Evolutionary conservation across 1,140 invertebrate genomes (phyloP).

Genomic region (Drosophila truncata): DNA sequence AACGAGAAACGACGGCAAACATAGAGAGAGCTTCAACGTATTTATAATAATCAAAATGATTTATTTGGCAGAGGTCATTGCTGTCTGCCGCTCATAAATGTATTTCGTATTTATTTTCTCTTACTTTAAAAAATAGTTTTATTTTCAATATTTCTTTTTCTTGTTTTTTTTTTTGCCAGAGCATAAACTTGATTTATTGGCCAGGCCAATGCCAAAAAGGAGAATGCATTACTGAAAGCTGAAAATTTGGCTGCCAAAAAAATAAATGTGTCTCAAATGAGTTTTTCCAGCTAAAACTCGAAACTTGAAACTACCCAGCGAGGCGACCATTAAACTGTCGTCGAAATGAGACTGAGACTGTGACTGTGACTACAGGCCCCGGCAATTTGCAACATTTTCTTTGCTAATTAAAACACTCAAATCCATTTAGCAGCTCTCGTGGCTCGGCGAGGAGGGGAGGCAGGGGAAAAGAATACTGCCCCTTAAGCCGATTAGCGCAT

Average conservation of each 20-base stretch:
- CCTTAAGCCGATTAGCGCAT: slow-evolving; percentile 63
- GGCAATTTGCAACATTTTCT: slow-evolving; percentile 69
- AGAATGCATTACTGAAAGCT: slow-evolving; percentile 54
- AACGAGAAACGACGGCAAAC: slow-evolving; percentile 38
- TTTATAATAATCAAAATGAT: slow-evolving; percentile 81
- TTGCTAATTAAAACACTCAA: slow-evolving; percentile 77
- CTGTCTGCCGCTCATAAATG: slow-evolving; percentile 61
- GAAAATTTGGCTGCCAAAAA: slow-evolving; percentile 47
- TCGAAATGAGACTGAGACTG: slow-evolving; percentile 25
- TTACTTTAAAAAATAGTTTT: slow-evolving; percentile 35
- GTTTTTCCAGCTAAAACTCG: slow-evolving; percentile 37
- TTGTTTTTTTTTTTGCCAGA: slow-evolving; percentile 13
- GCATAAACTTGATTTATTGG: slow-evolving; percentile 78
- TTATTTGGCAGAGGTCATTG: slow-evolving; percentile 72
- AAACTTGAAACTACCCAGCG: slow-evolving; percentile 47
- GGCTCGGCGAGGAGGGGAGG: not conserved
- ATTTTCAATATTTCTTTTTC: not conserved
- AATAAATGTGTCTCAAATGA: slow-evolving; percentile 33
- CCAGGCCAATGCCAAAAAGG: slow-evolving; percentile 67
- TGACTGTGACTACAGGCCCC: slow-evolving; percentile 18
- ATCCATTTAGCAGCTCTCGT: slow-evolving; percentile 68
- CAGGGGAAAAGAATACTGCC: slow-evolving; percentile 13
- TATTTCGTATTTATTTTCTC: slow-evolving; percentile 35
- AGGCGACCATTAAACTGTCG: slow-evolving; percentile 56
- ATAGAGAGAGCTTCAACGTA: slow-evolving; percentile 35